Evolutionary conservation across 2,888 invertebrate genomes (phyloP), one percentile per base, ranked within the genome.

Genomic region (Stratiomys singularior): DNA sequence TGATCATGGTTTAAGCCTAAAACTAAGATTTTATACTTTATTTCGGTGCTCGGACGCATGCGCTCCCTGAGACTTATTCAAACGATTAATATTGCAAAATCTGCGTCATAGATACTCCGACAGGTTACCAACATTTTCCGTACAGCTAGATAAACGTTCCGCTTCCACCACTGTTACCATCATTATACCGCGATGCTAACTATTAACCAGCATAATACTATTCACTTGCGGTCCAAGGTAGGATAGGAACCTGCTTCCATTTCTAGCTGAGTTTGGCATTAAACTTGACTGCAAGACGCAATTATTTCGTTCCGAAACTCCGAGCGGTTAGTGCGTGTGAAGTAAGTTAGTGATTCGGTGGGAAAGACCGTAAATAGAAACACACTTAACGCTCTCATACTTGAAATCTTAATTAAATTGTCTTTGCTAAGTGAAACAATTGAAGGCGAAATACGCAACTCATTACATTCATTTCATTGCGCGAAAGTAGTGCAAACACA

Each of bases 171-270:
- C 37, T 9, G 9, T 5, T 5, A 9, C 9, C 37, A 9, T 9
- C 3, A 37, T 37, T 52, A 18, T 9, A 52, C 52, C 15, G 15
- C 15, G 15, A 52, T 52, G 52, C 52, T 52, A 52, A 52, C 52
- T n/a, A 9, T 18, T 52, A 52, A 4, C 52, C 52, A 52, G n/a
- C 52, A 52, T 37, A 18, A n/a, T 9, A 52, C 52, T n/a, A 52
- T 18, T 13, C 52, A 52, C 15, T 52, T 52, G 15, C n/a, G n/a
- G 18, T 9, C 15, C 52, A 52, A 52, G n/a, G n/a, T 52, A 52
- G 52, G 52, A 18, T 52, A 2, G 52, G 52, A 52, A 52, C 52
- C 52, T 52, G 52, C 52, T 52, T 9, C 52, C 52, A 52, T n/a
- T 52, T 52, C 18, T 13, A 18, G n/a, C 15, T 4, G 52, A 52